Base-by-base conservation (phyloP, 2,113 vertebrate genomes). In the Chinchilla lanigera region DNA sequence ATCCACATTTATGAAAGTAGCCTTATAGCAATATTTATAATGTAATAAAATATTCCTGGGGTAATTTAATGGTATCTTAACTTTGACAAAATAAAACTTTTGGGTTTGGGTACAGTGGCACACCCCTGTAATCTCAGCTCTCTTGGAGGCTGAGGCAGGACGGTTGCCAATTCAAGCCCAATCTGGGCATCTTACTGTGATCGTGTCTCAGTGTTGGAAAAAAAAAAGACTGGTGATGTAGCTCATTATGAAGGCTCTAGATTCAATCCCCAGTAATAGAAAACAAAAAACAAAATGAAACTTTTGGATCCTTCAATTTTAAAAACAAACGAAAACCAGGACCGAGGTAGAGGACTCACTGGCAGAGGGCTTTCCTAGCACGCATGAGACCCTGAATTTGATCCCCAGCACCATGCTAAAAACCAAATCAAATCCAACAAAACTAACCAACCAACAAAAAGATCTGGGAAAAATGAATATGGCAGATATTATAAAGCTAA, bases 11-110 rank as follows among this genome's bases (percentile, higher is more conserved):
- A 92, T 71, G 28, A 91, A 61, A 89, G 56, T 69, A 92, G 28
- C 30, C 56, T 60, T 30, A 67, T 4, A n/a, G 47, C 2, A 95
- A 24, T 90, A 93, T 80, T 81, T 96, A 73, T 52, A 90, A 91
- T 41, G 20, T 44, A 85, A 47, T 69, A 97, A 90, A 84, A 75
- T 7, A 84, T 56, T 94, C 87, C 65, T 96, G 92, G 16, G 28
- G 35, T 47, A 96, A 94, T 47, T 56, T 93, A 96, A 71, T 38
- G 33, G 86, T 93, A 90, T 2, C 30, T 90, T 50, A 97, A 96
- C 47, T 47, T 77, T 92, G 63, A 95, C 24, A 67, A 92, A 80
- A 96, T 86, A 87, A 35, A 75, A 81, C 47, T 75, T 87, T 26
- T 88, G 38, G 41, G 94, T 65, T 7, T 56, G 69, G 28, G 50